Evolutionary conservation across 1,140 invertebrate species (phyloP).

Genomic region (honey bee (Apis mellifera)): DNA sequence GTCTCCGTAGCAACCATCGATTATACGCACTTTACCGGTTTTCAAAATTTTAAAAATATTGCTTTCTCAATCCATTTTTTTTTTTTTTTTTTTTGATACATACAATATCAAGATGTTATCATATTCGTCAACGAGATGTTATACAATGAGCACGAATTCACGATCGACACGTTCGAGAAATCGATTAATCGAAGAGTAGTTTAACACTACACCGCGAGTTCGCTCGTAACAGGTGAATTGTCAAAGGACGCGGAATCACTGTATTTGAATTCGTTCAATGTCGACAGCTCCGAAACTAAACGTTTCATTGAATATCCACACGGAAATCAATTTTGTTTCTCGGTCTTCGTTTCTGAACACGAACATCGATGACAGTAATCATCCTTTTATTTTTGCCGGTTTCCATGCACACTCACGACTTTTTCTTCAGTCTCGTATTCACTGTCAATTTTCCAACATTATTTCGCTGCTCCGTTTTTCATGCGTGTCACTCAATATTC

Average conservation of each 20-base stretch:
- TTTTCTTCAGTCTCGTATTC: not conserved
- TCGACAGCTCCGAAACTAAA: not conserved
- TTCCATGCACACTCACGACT: not conserved
- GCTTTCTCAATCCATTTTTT: not conserved
- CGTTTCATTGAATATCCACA: not conserved
- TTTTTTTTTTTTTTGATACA: not conserved
- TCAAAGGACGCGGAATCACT: constrained; percentile 16
- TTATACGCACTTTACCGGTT: not conserved
- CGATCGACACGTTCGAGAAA: constrained; percentile 25
- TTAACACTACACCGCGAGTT: not conserved
- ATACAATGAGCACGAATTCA: not conserved
- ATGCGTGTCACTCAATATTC: not conserved
- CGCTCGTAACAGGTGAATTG: constrained; percentile 44
- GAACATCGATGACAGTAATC: constrained; percentile 7
- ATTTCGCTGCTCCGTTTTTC: not conserved
- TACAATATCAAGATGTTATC: not conserved
- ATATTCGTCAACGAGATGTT: not conserved
- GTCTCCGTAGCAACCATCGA: not conserved
- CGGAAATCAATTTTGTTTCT: not conserved
- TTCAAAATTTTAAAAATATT: not conserved
- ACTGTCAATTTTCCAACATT: not conserved
- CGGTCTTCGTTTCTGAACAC: not conserved
- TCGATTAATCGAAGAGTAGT: constrained; percentile 1
- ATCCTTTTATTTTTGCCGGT: constrained; percentile 1
- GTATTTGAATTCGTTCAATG: not conserved